phyloP scores from a whole-genome alignment of 1,140 invertebrate species.

The Scylla paramamosain region DNA sequence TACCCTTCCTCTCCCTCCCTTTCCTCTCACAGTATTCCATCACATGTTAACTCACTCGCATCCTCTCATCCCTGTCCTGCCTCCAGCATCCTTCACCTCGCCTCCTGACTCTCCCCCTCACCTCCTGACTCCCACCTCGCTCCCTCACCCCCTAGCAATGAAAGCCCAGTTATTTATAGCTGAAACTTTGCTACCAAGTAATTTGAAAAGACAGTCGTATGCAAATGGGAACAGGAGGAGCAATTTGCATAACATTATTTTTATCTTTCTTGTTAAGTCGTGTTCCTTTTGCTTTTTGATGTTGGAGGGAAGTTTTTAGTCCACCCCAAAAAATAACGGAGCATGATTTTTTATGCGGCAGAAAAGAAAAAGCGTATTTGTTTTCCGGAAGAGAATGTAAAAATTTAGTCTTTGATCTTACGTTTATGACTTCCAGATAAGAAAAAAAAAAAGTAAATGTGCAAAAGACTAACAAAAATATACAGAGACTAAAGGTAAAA shows the following conservation, averaged over 20 bases:
- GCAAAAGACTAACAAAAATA: too few species aligned
- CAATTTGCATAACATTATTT: slow-evolving; percentile 24
- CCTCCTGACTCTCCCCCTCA: not conserved
- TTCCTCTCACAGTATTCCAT: not conserved
- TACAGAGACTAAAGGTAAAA: too few species aligned
- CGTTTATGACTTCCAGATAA: too few species aligned
- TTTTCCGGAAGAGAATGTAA: too few species aligned
- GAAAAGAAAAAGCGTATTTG: too few species aligned
- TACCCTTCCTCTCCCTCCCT: not conserved
- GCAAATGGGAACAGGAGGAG: not conserved
- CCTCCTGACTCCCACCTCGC: too few species aligned
- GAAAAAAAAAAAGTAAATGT: too few species aligned
- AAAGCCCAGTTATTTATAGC: slow-evolving; percentile 12
- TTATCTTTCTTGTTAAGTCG: not conserved
- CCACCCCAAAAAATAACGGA: too few species aligned
- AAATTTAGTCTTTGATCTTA: too few species aligned
- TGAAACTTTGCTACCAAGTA: not conserved
- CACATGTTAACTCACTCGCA: not conserved
- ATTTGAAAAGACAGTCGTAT: slow-evolving; percentile 15
- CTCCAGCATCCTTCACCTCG: not conserved
- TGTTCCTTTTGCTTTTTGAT: not conserved
- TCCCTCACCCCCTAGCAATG: too few species aligned
- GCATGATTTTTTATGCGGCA: too few species aligned
- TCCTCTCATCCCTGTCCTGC: not conserved
- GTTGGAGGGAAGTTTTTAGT: not conserved